phyloP scores from a whole-genome alignment of 2,888 invertebrate genomes.

The Monochamus alternatus region DNA sequence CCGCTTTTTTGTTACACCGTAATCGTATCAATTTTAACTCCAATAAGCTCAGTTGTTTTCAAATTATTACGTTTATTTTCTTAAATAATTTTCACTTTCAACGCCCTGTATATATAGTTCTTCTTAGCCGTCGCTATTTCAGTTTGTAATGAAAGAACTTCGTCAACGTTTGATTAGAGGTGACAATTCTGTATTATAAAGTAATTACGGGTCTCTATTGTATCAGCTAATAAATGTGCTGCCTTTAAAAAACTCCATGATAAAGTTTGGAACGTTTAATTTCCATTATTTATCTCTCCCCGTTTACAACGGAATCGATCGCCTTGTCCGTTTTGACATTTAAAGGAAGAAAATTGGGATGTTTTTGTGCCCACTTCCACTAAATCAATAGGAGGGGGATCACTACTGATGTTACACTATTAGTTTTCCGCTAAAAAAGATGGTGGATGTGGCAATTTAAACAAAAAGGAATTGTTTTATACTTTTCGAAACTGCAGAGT shows the following conservation, averaged over 20 bases:
- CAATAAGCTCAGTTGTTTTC: too few relatives aligned
- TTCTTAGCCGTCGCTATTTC: neutral
- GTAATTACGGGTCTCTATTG: neutral
- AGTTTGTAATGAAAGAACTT: neutral
- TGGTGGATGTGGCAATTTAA: neutral
- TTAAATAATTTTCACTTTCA: too few relatives aligned
- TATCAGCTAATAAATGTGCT: conserved; percentile 10
- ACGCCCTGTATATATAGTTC: too few relatives aligned
- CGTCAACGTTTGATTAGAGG: conserved; percentile 4
- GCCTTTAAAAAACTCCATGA: conserved; percentile 4
- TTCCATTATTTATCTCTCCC: conserved; percentile 13
- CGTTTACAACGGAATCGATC: conserved; percentile 6
- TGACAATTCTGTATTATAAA: conserved; percentile 12
- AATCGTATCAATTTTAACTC: too few relatives aligned
- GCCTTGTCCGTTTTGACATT: conserved; percentile 8
- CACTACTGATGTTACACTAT: conserved; percentile 3
- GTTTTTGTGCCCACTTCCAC: conserved; percentile 10
- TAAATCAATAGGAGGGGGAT: conserved; percentile 13
- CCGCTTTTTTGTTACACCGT: too few relatives aligned
- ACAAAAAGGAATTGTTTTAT: too few relatives aligned
- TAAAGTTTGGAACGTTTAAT: conserved; percentile 8
- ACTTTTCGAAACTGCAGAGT: too few relatives aligned
- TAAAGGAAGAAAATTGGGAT: conserved; percentile 13
- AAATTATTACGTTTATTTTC: too few relatives aligned
- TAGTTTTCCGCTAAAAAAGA: neutral